phyloP scores from a whole-genome alignment of 2,888 invertebrate species.

The Eilema caniola region DNA sequence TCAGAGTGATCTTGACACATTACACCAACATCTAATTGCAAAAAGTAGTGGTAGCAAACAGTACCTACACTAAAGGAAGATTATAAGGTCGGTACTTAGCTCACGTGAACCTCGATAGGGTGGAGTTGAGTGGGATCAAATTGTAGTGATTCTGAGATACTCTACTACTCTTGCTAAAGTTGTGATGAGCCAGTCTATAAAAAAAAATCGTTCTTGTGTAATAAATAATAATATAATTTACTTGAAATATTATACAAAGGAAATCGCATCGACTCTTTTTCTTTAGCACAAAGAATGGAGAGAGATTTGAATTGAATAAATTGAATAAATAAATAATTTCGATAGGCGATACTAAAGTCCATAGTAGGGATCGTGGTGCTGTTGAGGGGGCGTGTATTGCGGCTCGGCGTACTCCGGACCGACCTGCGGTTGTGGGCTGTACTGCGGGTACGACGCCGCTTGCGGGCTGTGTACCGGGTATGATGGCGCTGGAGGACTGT shows the following conservation, averaged over 20 bases:
- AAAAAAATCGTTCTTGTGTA: neutral
- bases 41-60: no score
- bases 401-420: constrained; percentile 37
- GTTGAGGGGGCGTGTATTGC: constrained; percentile 40
- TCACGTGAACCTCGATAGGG: neutral
- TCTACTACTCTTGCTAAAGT: neutral
- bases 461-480: constrained; percentile 32
- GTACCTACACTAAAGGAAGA: no score
- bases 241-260: constrained; percentile 24
- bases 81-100: no score
- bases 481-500: constrained; percentile 23
- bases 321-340: neutral
- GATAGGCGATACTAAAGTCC: constrained; percentile 61
- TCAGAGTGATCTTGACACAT: neutral
- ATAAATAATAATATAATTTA: constrained; percentile 7
- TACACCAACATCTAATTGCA: no score
- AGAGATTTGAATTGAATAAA: neutral
- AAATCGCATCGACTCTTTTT: constrained; percentile 37
- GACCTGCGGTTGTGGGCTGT: constrained; percentile 35
- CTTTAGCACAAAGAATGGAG: constrained; percentile 36
- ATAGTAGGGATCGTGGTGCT: constrained; percentile 76
- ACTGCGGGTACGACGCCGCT: constrained; percentile 34
- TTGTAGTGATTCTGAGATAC: neutral
- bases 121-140: neutral
- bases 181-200: neutral